These are phyloP conservation scores for Siniperca chuatsi DNA, from an alignment of 2,113 vertebrate genomes.

Conservation along the genomic window DNA sequence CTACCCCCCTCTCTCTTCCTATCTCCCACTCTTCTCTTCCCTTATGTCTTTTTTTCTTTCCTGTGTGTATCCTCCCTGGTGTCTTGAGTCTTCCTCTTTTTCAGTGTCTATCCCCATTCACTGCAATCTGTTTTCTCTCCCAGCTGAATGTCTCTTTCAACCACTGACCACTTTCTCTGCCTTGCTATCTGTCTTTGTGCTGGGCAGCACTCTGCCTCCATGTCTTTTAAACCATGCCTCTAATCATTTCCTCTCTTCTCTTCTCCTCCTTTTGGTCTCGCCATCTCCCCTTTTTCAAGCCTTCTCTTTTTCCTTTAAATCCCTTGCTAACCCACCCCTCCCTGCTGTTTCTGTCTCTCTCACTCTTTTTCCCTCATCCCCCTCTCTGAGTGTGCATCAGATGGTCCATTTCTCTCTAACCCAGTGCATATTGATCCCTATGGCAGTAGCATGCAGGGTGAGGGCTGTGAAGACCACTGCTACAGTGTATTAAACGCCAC, in stretches of 20 bases:
- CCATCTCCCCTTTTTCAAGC: slow-evolving; percentile 57
- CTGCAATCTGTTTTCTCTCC: slow-evolving; percentile 78
- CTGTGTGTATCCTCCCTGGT: slow-evolving; percentile 78
- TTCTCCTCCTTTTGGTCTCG: slow-evolving; percentile 53
- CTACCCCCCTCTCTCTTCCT: slow-evolving; percentile 57
- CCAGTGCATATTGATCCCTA: slow-evolving; percentile 84
- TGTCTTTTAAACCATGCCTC: slow-evolving; percentile 71
- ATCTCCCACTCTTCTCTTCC: slow-evolving; percentile 69
- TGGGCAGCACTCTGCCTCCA: slow-evolving; percentile 54
- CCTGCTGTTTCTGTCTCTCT: slow-evolving; percentile 61
- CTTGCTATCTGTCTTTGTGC: slow-evolving; percentile 58
- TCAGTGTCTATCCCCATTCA: slow-evolving; percentile 70
- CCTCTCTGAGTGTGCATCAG: slow-evolving; percentile 80
- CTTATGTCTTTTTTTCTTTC: slow-evolving; percentile 76
- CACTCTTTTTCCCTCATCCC: slow-evolving; percentile 66
- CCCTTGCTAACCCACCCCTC: slow-evolving; percentile 57
- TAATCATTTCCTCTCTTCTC: slow-evolving; percentile 72
- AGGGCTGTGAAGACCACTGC: slow-evolving; percentile 79
- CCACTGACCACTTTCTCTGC: slow-evolving; percentile 73
- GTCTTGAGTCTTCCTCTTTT: slow-evolving; percentile 80
- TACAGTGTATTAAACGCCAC: slow-evolving; percentile 88
- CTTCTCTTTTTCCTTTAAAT: slow-evolving; percentile 55
- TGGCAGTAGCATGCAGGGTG: slow-evolving; percentile 79
- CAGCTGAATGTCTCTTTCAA: slow-evolving; percentile 81
- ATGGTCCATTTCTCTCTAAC: slow-evolving; percentile 83